Percentiles rank a stretch among this genome's conserved stretches.
These are phyloP conservation scores for Aphelenchoides fujianensis DNA, from an alignment of 1,140 invertebrate species.

Conservation along the genomic window DNA sequence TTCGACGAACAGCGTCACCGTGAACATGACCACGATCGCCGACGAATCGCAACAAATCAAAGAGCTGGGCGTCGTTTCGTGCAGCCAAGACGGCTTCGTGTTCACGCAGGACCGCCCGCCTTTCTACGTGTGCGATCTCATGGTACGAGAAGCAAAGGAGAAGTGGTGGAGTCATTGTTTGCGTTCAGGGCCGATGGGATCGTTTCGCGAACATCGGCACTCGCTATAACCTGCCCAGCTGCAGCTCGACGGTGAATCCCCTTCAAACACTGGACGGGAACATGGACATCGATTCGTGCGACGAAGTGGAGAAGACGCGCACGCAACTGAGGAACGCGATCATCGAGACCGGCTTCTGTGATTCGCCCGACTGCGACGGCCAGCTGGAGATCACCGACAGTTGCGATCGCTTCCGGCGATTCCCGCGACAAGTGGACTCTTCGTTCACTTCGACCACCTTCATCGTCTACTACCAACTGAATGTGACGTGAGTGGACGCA, in stretches of 20 bases:
- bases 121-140: constrained; percentile 8
- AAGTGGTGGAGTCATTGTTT: too few relatives aligned
- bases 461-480: constrained; percentile 7
- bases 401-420: background rate
- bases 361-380: background rate
- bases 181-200: constrained; percentile 6
- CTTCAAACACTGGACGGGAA: background rate
- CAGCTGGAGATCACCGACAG: background rate
- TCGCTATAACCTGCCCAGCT: constrained; percentile 7
- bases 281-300: background rate
- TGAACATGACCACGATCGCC: background rate
- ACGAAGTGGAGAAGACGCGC: background rate
- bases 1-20: background rate
- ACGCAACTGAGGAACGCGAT: background rate
- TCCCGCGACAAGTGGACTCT: background rate
- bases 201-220: background rate
- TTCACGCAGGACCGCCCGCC: constrained; percentile 7
- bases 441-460: background rate
- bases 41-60: constrained; percentile 2
- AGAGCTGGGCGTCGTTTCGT: background rate
- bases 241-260: constrained; percentile 13
- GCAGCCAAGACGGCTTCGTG: background rate
- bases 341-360: background rate
- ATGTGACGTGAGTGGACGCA: background rate
- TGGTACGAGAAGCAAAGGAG: too few relatives aligned